These are phyloP conservation scores for Nowickia ferox DNA, from an alignment of 2,888 invertebrate genomes.

Conservation along the genomic window DNA sequence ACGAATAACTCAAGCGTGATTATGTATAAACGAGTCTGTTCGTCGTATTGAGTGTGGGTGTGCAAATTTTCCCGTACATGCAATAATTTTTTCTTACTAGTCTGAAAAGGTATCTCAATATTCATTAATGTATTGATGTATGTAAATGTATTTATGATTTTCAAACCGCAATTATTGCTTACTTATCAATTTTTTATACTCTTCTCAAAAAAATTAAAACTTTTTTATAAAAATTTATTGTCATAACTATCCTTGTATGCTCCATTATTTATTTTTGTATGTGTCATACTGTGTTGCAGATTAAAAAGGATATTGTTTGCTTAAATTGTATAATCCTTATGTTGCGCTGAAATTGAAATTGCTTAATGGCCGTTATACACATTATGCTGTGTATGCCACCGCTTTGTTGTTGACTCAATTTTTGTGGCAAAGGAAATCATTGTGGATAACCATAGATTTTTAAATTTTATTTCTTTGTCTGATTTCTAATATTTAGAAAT, in stretches of 20 bases:
- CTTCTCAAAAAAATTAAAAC: neutral
- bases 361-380: conserved; percentile 14
- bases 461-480: neutral
- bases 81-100: no score
- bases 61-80: no score
- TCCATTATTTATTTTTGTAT: conserved; percentile 8
- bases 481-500: conserved; percentile 16
- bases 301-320: conserved; percentile 53
- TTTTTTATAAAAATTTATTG: neutral
- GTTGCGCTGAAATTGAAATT: conserved; percentile 32
- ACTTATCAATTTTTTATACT: neutral
- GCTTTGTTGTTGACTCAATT: conserved; percentile 1
- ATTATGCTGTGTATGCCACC: neutral
- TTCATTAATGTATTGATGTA: no score
- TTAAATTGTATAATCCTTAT: conserved; percentile 49
- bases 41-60: no score
- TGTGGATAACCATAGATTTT: conserved; percentile 27
- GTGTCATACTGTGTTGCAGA: conserved; percentile 7
- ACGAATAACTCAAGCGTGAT: no score
- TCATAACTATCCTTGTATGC: neutral
- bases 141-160: no score
- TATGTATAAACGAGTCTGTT: no score
- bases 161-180: neutral
- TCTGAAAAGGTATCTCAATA: no score
- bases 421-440: conserved; percentile 14